Conservation (phyloP, 1,140 invertebrate species). For the Panulirus ornatus region DNA sequence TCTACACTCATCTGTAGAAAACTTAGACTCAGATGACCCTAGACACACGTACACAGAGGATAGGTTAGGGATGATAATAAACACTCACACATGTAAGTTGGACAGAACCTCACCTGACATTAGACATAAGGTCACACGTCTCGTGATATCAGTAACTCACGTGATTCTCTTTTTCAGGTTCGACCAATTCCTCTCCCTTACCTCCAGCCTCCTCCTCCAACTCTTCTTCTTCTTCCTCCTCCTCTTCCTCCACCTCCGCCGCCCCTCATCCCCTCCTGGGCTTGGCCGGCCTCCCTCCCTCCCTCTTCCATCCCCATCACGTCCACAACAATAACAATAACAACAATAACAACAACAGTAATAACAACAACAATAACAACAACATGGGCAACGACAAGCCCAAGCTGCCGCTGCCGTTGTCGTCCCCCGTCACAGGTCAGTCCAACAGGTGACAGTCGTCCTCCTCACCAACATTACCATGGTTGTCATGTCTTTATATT, state of each 20-base stretch:
- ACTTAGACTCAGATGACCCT: no score
- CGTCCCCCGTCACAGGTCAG: conserved; percentile 69
- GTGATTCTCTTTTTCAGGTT: conserved; percentile 58
- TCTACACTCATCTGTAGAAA: neutral
- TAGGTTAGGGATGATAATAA: no score
- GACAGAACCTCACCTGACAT: no score
- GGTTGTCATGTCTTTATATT: no score
- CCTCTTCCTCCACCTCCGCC: conserved; percentile 67
- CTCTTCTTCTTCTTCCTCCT: conserved; percentile 65
- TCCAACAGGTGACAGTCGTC: no score
- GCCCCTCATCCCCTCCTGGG: conserved; percentile 70
- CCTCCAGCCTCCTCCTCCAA: conserved; percentile 58
- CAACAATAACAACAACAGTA: conserved; percentile 69
- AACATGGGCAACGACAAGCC: conserved; percentile 40
- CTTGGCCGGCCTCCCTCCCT: conserved; percentile 67
- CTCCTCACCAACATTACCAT: no score
- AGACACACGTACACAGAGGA: no score
- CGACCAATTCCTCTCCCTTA: conserved; percentile 65
- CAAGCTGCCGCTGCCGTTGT: conserved; percentile 64
- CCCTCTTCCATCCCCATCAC: conserved; percentile 71
- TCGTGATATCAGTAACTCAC: no score
- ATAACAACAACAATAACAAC: conserved; percentile 62
- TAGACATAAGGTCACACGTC: no score
- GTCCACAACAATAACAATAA: conserved; percentile 72
- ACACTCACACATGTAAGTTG: no score